phyloP scores from a whole-genome alignment of 1,140 invertebrate genomes.

The Venustaconcha ellipsiformis region DNA sequence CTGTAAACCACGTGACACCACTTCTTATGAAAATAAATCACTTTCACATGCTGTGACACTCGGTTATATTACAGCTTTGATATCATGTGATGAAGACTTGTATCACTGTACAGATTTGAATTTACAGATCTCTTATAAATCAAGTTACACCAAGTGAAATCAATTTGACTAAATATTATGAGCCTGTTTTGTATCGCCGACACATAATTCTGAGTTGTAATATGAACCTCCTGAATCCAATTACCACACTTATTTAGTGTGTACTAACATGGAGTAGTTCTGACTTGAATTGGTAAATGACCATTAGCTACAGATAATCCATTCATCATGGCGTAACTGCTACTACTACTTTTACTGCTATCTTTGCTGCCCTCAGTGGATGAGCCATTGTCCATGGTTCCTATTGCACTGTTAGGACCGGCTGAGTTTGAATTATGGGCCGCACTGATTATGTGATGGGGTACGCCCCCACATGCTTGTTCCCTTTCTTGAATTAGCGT shows the following conservation, averaged over 20 bases:
- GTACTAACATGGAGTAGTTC: slow-evolving; percentile 52
- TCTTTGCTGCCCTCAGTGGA: slow-evolving; percentile 66
- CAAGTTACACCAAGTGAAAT: no score
- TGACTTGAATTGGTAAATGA: slow-evolving; percentile 52
- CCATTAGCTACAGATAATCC: slow-evolving; percentile 66
- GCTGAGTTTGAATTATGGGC: slow-evolving; percentile 50
- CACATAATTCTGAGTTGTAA: no score
- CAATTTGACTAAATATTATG: no score
- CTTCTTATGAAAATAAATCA: no score
- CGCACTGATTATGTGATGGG: slow-evolving; percentile 34
- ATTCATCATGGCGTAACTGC: slow-evolving; percentile 58
- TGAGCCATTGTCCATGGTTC: slow-evolving; percentile 12
- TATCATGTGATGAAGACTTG: no score
- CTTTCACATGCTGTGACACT: no score
- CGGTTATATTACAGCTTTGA: no score
- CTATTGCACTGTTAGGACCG: slow-evolving; percentile 53
- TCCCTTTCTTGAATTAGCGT: slow-evolving; percentile 33
- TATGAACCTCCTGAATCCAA: no score
- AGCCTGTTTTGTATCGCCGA: no score
- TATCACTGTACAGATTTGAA: no score
- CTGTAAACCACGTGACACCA: no score
- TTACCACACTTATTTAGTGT: not conserved
- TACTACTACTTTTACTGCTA: slow-evolving; percentile 69
- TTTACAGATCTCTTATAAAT: no score
- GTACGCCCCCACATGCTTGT: slow-evolving; percentile 32